phyloP scores from a whole-genome alignment of 2,797 vertebrate genomes.

The Pristis pectinata region DNA sequence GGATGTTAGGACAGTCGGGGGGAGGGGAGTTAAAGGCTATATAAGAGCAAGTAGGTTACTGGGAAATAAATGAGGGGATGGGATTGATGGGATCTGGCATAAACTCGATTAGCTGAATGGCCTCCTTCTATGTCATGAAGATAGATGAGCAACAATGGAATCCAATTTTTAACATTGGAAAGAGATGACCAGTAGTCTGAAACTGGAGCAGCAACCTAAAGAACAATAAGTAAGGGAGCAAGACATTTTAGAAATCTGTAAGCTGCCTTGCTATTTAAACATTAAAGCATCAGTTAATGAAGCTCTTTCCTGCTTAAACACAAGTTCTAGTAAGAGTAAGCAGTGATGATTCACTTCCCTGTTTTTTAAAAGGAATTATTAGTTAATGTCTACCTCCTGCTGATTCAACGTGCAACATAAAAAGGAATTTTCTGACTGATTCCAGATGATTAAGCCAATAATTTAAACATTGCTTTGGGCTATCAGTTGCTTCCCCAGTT shows the following conservation, averaged over 20 bases:
- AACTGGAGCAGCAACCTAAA: background rate
- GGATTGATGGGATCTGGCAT: too few species aligned
- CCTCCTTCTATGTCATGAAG: too few species aligned
- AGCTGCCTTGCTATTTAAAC: background rate
- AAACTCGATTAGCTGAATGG: too few species aligned
- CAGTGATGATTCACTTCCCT: background rate
- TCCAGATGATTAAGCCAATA: slow-evolving; percentile 10
- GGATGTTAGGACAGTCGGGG: too few species aligned
- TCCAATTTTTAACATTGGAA: background rate
- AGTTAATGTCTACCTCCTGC: background rate
- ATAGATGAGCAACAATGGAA: background rate
- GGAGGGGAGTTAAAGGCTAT: too few species aligned
- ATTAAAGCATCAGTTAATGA: background rate
- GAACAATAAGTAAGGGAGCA: background rate
- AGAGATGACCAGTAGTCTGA: background rate
- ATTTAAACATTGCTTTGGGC: background rate
- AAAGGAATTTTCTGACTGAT: background rate
- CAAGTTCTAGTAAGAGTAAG: background rate
- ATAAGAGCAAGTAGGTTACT: too few species aligned
- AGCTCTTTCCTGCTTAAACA: background rate
- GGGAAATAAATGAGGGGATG: too few species aligned
- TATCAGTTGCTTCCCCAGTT: background rate
- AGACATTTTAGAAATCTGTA: background rate
- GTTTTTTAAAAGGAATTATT: background rate
- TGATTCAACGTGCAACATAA: background rate